Percentiles rank a stretch among this genome's conserved stretches.
Evolutionary conservation across 2,113 vertebrate species (phyloP).

Genomic region (Cairina moschata): DNA sequence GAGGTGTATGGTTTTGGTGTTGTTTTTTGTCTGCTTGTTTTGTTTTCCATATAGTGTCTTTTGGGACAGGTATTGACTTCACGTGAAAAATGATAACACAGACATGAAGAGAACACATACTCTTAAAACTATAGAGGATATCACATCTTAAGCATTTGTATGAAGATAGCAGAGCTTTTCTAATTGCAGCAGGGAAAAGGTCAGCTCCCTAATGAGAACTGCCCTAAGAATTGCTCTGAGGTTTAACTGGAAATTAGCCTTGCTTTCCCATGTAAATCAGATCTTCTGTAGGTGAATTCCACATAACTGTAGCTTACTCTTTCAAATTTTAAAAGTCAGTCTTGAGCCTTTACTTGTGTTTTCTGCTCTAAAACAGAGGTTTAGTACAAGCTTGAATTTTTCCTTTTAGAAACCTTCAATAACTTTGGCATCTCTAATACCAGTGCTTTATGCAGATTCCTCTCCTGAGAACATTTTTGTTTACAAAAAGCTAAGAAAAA

Average conservation of each 20-base stretch:
- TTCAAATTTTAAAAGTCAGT: not conserved
- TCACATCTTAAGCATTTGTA: not conserved
- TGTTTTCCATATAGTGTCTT: not conserved
- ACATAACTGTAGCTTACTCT: not conserved
- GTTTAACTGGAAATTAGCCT: not conserved
- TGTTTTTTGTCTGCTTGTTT: not conserved
- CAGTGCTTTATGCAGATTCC: not conserved
- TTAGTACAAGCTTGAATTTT: not conserved
- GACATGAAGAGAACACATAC: accelerated
- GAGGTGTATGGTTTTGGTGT: not conserved
- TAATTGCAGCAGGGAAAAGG: not conserved
- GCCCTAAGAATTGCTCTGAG: not conserved
- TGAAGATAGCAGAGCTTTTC: not conserved
- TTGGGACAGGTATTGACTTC: not conserved
- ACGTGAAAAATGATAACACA: not conserved
- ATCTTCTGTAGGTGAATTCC: not conserved
- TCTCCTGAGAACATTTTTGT: not conserved
- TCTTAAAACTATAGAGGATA: not conserved
- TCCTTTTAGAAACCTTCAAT: not conserved
- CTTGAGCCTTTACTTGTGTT: not conserved
- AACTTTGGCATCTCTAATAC: not conserved
- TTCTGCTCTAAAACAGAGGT: not conserved
- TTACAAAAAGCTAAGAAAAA: not conserved
- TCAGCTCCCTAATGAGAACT: not conserved
- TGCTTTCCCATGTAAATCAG: not conserved